Evolutionary conservation across 2,113 vertebrate species (phyloP).

Genomic region (Leucopsar rothschildi): DNA sequence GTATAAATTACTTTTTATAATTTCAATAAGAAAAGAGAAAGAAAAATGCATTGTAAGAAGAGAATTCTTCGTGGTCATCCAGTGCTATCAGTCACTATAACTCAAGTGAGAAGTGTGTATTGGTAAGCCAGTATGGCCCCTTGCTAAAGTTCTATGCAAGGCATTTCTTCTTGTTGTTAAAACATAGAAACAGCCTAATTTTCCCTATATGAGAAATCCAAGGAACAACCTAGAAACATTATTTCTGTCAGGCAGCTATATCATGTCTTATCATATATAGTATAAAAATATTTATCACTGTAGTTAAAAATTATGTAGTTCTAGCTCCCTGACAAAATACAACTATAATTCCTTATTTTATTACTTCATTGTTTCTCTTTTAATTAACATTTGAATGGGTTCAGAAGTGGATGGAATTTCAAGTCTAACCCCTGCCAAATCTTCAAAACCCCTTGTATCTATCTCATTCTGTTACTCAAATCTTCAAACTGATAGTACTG

Average conservation of each 20-base stretch:
- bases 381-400: not conserved
- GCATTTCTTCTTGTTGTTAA: not conserved
- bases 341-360: not conserved
- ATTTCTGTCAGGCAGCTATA: not conserved
- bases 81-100: not conserved
- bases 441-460: not conserved
- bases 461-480: constrained; percentile 25
- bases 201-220: not conserved
- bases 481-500: constrained; percentile 11
- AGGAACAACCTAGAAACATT: not conserved
- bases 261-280: not conserved
- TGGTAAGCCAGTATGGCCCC: not conserved
- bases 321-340: not conserved
- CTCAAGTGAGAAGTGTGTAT: not conserved
- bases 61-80: not conserved
- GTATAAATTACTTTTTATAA: not conserved
- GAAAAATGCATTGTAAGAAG: not conserved
- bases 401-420: constrained; percentile 4
- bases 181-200: not conserved
- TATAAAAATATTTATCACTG: not conserved
- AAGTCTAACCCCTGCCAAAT: constrained; percentile 10
- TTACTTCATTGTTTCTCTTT: not conserved
- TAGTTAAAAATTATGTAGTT: not conserved
- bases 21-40: not conserved
- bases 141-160: not conserved